Base-by-base conservation (phyloP, 2,797 vertebrate genomes). In the Pseudomugil gertrudae region DNA sequence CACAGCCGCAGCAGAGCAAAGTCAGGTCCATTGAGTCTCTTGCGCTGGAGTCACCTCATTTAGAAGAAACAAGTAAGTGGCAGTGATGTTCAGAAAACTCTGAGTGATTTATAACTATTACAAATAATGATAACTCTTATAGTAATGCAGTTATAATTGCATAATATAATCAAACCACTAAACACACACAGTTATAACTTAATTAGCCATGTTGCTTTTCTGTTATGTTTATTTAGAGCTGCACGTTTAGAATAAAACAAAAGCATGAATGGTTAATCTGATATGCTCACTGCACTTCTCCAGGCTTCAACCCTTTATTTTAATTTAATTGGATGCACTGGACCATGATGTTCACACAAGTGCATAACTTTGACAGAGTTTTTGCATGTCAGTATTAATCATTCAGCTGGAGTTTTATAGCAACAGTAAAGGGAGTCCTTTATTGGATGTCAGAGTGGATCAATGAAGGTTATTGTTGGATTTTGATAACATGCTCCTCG, bases 1-100 rank as follows among this genome's bases (percentile, higher is more conserved):
- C 51, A 2, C 86, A 72, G 72, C 36, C 66, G 2, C 92, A 90
- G 36, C 92, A 92, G 61, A 89, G 75, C 60, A 83, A 80, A 29
- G 76, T 90, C 65, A 69, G 90, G 48, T 80, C 91, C 63, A 92
- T 89, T 33, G 94, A 94, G 80, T 93, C 92, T 0, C 89, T 94
- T 0, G 90, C 92, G 4, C 78, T 92, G 48, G 93, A 94, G 79
- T 89, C 92, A 6, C 71, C 91, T 0, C 83, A 88, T 50, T 70
- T 88, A 27, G 89, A 85, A 26, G 79, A 84, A 75, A 23, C 78
- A 66, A 72, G 90, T 91, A 69, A 80, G 84, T 80, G 40, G 4
- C 9, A 47, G 10, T 11, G 1, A 19, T 40, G 11, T 5, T 14
- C 52, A 6, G 1, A 36, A 19, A 21, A 14, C 45, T 21, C n/a